phyloP scores from a whole-genome alignment of 2,113 vertebrate species.

The Zingel zingel region DNA sequence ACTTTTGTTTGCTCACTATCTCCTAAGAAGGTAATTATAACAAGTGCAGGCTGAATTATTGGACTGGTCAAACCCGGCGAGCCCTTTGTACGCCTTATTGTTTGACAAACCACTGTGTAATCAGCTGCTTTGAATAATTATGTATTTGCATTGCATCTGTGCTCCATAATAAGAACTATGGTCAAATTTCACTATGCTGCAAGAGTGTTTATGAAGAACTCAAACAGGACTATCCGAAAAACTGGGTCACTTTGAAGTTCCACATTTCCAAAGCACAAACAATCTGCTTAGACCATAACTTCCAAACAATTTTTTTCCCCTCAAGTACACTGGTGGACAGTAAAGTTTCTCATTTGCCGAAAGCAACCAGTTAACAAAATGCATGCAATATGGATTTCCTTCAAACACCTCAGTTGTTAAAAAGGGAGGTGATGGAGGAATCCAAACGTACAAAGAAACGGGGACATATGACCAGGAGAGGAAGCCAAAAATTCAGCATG shows the following conservation, averaged over 20 bases:
- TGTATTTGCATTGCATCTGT: slow-evolving; percentile 58
- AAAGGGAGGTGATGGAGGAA: slow-evolving; percentile 11
- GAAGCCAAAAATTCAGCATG: slow-evolving; percentile 8
- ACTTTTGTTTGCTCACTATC: slow-evolving; percentile 45
- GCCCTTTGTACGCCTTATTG: slow-evolving; percentile 13
- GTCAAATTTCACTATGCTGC: slow-evolving; percentile 55
- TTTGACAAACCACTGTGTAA: slow-evolving; percentile 44
- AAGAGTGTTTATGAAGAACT: slow-evolving; percentile 65
- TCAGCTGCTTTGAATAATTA: slow-evolving; percentile 41
- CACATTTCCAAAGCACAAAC: slow-evolving; percentile 71
- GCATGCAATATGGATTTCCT: slow-evolving; percentile 22
- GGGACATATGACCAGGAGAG: neutral
- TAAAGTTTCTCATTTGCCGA: slow-evolving; percentile 42
- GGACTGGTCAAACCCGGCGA: neutral
- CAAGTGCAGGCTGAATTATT: slow-evolving; percentile 28
- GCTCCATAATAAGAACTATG: slow-evolving; percentile 60
- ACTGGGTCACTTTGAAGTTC: slow-evolving; percentile 80
- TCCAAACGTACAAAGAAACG: neutral
- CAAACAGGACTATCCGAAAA: slow-evolving; percentile 54
- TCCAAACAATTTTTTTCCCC: slow-evolving; percentile 40
- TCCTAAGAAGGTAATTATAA: slow-evolving; percentile 47
- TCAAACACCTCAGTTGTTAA: slow-evolving; percentile 19
- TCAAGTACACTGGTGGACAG: slow-evolving; percentile 35
- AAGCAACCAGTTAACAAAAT: slow-evolving; percentile 20
- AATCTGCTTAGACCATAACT: slow-evolving; percentile 73